Evolutionary conservation across 2,888 invertebrate genomes (phyloP), one percentile per base, ranked within the genome.

Genomic region (Zaprionus obscuricornis): DNA sequence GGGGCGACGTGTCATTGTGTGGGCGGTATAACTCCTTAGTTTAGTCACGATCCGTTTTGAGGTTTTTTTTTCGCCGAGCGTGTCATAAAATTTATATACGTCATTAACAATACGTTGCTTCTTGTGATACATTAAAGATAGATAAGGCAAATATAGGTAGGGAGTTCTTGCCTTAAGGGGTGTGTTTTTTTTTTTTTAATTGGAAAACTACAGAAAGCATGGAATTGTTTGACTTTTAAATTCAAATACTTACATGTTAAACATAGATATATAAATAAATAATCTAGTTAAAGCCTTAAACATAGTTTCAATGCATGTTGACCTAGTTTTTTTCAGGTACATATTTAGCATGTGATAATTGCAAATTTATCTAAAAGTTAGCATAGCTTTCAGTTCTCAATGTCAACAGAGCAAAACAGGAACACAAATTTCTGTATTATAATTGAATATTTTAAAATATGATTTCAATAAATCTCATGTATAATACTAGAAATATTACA

Each of bases 31-130:
- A 29, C 74, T 79, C 71, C 74, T 68, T 62, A 55, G 66, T 71
- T 65, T 62, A 66, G 82, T 82, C 79, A 85, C 82, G 83, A 85
- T 74, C 72, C n/a, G n/a, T 52, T 16, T 45, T 24, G 36, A 50
- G 42, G 26, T n/a, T n/a, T n/a, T 24, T 37, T 43, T 40, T 64
- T 59, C 62, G 52, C 36, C 26, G 40, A 47, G 67, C 81, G 84
- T 81, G 85, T 33, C 59, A 31, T 27, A 29, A 13, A 39, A 7
- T 46, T 45, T 20, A 52, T 40, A 34, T 46, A 74, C 72, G 70
- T 74, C 78, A 81, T 81, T 81, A 81, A 45, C 67, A 43, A 46
- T 52, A 50, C 26, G 50, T 26, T 24, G 20, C 26, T 49, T 43
- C 43, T 51, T 43, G 11, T 49, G 11, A 24, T 17, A 51, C 39